Evolutionary conservation across 2,797 vertebrate species (phyloP), one percentile per base, ranked within the genome.

Genomic region (Macrochelys suwanniensis): DNA sequence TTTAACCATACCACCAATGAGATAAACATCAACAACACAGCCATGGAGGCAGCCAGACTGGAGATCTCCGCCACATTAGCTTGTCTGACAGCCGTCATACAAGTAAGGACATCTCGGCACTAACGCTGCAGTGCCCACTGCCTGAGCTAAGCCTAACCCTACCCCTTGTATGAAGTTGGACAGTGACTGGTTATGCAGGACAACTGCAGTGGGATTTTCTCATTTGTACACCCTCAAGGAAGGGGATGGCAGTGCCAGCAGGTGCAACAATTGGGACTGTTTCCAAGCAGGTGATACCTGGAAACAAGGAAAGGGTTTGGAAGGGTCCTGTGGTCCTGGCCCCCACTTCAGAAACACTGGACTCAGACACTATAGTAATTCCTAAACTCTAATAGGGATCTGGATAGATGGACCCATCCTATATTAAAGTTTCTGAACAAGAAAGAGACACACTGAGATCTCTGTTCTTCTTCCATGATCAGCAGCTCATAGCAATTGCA

Each of bases 71-170:
- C 98, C 17, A 99, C 99, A 0, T 95, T 99, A 84, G 99, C 99
- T 85, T 99, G 99, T 93, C 98, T 99, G 87, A 99, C 99, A 12
- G 99, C 99, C 17, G 9, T 99, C 96, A 99, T 99, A 97, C 99
- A 99, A 98, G 99, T 99, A 96, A 97, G 97, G 49, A 26, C 82
- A 28, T 6, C 0, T 0, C 31, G n/a, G 65, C 10, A 19, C 42
- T 3, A 0, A n/a, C 71, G 19, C 54, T 42, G 71, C 76, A 1
- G 51, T 4, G 42, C 16, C 25, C 33, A 68, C 65, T 12, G 45
- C 92, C 6, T 94, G 33, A 28, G 4, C 31, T 78, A 85, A 82
- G 26, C 17, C 61, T 49, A 85, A 59, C 54, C 83, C 42, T 37
- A 6, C 10, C 68, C 19, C 33, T 54, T 26, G 0, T 15, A 0